Conservation (phyloP, 2,113 vertebrate species). For the Catagonus wagneri region DNA sequence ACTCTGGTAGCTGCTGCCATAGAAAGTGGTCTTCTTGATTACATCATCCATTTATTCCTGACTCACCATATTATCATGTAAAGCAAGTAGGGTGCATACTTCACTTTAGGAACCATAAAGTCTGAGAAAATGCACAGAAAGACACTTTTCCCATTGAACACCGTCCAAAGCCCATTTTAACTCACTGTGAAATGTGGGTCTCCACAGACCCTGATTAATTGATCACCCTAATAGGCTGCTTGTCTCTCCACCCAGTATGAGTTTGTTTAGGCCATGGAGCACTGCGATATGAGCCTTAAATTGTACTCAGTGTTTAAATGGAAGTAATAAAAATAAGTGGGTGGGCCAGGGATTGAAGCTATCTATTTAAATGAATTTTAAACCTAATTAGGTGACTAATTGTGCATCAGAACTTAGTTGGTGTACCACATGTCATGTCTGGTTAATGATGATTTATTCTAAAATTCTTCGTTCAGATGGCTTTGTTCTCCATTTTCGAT, state of each 20-base stretch:
- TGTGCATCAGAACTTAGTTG: conserved; percentile 70
- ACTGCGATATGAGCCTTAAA: background rate
- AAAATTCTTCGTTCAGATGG: conserved; percentile 50
- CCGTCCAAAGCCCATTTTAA: background rate
- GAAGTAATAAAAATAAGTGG: conserved; percentile 64
- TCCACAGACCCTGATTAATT: background rate
- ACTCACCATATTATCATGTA: background rate
- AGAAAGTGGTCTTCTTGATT: background rate
- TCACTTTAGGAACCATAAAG: background rate
- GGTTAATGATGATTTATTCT: conserved; percentile 78
- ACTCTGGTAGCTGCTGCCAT: background rate
- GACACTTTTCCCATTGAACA: background rate
- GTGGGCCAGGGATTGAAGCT: conserved; percentile 55
- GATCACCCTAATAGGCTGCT: background rate
- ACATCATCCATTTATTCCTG: background rate
- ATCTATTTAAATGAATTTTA: conserved; percentile 73
- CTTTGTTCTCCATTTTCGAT: conserved; percentile 46
- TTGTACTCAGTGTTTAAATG: conserved; percentile 22
- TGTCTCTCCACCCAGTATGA: background rate
- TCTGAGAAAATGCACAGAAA: background rate
- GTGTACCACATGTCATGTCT: conserved; percentile 62
- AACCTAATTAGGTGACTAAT: conserved; percentile 80
- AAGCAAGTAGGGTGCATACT: background rate
- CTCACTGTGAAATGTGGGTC: background rate
- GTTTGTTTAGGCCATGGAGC: background rate